Percentiles rank a stretch among this genome's conserved stretches.
Conservation (phyloP, 2,888 invertebrate species). For the Ichneumon xanthorius region DNA sequence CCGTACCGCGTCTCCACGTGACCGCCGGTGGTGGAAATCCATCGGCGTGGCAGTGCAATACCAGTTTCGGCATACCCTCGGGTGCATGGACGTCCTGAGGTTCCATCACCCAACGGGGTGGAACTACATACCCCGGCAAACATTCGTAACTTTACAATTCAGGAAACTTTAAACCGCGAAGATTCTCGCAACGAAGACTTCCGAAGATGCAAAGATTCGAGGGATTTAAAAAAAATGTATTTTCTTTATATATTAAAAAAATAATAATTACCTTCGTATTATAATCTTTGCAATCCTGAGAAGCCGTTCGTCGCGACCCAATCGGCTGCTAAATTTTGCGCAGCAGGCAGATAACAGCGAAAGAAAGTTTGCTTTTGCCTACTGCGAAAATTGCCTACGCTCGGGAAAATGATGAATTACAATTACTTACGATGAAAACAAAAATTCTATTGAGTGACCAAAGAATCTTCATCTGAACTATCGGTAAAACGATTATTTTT, state of each 20-base stretch:
- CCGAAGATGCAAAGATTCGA: not conserved
- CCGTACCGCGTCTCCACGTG: constrained; percentile 95
- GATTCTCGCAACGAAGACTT: constrained; percentile 30
- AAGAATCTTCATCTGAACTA: not conserved
- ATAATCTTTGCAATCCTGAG: not conserved
- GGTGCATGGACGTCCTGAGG: constrained; percentile 91
- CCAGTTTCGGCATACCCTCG: constrained; percentile 84
- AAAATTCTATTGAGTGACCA: not conserved
- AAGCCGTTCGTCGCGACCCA: constrained; percentile 8
- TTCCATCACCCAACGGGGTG: constrained; percentile 95
- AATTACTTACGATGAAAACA: not conserved
- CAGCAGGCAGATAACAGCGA: constrained; percentile 61
- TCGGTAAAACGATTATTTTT: not conserved
- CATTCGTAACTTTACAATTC: not conserved
- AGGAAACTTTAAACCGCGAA: constrained; percentile 2
- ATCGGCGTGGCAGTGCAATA: constrained; percentile 95
- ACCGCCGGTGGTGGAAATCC: constrained; percentile 96
- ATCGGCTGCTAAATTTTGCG: constrained; percentile 51
- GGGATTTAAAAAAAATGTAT: not conserved
- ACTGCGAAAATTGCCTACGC: constrained; percentile 60
- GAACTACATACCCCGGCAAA: constrained; percentile 87
- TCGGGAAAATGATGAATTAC: constrained; percentile 23
- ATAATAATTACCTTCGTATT: not conserved
- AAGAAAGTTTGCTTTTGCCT: constrained; percentile 48
- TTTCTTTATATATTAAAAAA: no score